A percentile compares a stretch with the other conserved stretches of the same genome.
Evolutionary conservation across 2,797 vertebrate species (phyloP).

Genomic region (Melanotaenia nigrans): DNA sequence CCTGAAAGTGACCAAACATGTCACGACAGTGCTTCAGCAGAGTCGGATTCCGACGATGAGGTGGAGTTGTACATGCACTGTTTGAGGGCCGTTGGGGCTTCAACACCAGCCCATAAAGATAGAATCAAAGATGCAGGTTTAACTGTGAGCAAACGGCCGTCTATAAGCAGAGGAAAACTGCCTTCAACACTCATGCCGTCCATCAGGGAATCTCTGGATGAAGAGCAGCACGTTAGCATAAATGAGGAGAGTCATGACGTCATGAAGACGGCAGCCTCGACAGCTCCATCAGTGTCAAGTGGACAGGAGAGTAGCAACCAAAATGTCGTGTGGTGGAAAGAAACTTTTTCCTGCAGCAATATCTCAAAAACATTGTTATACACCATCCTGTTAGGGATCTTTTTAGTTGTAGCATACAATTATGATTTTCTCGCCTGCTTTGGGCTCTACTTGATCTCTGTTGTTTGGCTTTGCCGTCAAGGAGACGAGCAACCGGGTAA

Average conservation of each 20-base stretch:
- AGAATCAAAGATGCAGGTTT: slow-evolving; percentile 33
- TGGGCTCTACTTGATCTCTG: slow-evolving; percentile 89
- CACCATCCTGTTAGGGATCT: slow-evolving; percentile 85
- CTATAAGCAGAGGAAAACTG: slow-evolving; percentile 55
- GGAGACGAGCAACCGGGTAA: slow-evolving; percentile 72
- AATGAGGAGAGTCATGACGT: slow-evolving; percentile 44
- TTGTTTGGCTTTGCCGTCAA: slow-evolving; percentile 89
- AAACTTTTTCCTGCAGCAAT: slow-evolving; percentile 79
- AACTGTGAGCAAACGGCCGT: slow-evolving; percentile 50
- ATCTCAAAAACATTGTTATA: slow-evolving; percentile 83
- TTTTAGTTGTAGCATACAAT: slow-evolving; percentile 88
- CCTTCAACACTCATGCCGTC: slow-evolving; percentile 69
- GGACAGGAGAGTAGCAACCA: slow-evolving; percentile 45
- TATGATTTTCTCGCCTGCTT: slow-evolving; percentile 94
- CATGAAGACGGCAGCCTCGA: slow-evolving; percentile 15
- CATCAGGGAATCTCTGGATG: slow-evolving; percentile 79
- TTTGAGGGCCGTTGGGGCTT: slow-evolving; percentile 67
- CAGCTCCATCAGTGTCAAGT: slow-evolving; percentile 36
- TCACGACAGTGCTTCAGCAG: slow-evolving; percentile 58
- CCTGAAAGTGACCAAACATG: slow-evolving; percentile 25
- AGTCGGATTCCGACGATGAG: slow-evolving; percentile 81
- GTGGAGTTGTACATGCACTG: slow-evolving; percentile 81
- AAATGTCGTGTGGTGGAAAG: slow-evolving; percentile 65
- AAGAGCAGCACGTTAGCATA: slow-evolving; percentile 55
- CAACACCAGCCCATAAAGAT: slow-evolving; percentile 37